Base-by-base conservation (phyloP, 2,888 invertebrate genomes). In the Chrysopilus asiliformis region DNA sequence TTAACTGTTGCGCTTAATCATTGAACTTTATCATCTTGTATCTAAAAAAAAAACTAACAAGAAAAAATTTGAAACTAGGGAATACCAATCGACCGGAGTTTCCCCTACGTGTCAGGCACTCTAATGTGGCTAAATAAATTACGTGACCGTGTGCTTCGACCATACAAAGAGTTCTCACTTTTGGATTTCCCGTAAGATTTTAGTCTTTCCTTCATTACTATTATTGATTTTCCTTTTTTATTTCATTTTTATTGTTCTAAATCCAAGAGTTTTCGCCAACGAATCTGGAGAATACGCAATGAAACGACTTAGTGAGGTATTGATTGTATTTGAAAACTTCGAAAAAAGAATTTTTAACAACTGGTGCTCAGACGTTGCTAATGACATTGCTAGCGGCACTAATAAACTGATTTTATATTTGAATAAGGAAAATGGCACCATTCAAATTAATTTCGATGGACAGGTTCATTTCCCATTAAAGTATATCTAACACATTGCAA, bases 61-160 rank as follows among this genome's bases (percentile, higher is more conserved):
- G n/a, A n/a, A n/a, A n/a, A n/a, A n/a, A 6, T 31, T 37, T 34
- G 29, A 15, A 18, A 57, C 1, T 64, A 70, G 26, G 65, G 65
- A 15, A 53, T 69, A 7, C 70, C 71, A 1, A 68, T 75, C 2
- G 76, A 81, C 52, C 59, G 67, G 10, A 76, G 79, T 53, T 74
- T 80, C 52, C 86, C 90, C 1, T 78, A 79, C 10, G 74, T 83
- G 0, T 74, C 81, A 18, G 87, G 87, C 0, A 67, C 74, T 31
- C 56, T 89, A 13, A 72, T 76, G 50, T 84, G 80, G 74, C 58
- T 85, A 1, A 58, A 70, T 47, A 84, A 85, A 55, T 53, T 84
- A 25, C 67, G 68, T 14, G 57, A 65, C 36, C 65, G 80, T 34
- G 68, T 79, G 3, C 58, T 65, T 19, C 55, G 57, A 35, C 76